Evolutionary conservation across 2,797 vertebrate genomes (phyloP).

Genomic region (Fistularia commersonii): DNA sequence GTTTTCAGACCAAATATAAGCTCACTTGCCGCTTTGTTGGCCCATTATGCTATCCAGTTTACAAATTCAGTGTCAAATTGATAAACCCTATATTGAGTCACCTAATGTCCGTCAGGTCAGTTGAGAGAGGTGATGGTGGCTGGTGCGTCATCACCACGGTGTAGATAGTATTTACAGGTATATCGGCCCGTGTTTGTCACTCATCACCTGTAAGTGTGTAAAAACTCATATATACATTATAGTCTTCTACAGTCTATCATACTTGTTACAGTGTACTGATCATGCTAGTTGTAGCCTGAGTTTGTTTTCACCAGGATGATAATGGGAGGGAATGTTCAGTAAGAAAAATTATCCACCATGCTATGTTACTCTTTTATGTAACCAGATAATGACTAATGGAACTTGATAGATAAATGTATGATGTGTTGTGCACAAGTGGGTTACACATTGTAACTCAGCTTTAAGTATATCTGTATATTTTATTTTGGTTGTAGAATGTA

Average conservation of each 20-base stretch:
- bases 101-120: too few species aligned
- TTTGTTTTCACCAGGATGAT: slow-evolving; percentile 39
- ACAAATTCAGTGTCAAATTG: too few species aligned
- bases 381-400: slow-evolving; percentile 57
- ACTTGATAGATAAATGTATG: slow-evolving; percentile 61
- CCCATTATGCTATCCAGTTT: too few species aligned
- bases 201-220: slow-evolving; percentile 38
- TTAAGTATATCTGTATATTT: slow-evolving; percentile 62
- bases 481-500: slow-evolving; percentile 66
- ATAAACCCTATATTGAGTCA: too few species aligned
- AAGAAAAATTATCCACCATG: slow-evolving; percentile 40
- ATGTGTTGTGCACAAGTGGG: slow-evolving; percentile 67
- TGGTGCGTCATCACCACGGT: too few species aligned
- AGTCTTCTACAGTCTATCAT: slow-evolving; percentile 38
- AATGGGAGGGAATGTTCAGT: slow-evolving; percentile 32
- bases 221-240: slow-evolving; percentile 9
- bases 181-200: background rate
- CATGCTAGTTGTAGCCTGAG: slow-evolving; percentile 52
- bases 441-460: slow-evolving; percentile 64
- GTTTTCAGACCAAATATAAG: too few species aligned
- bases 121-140: too few species aligned
- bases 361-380: slow-evolving; percentile 60
- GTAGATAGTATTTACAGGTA: too few species aligned
- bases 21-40: too few species aligned
- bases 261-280: slow-evolving; percentile 56